Evolutionary conservation across 1,140 invertebrate genomes (phyloP).

Genomic region (Phenacoccus solenopsis): DNA sequence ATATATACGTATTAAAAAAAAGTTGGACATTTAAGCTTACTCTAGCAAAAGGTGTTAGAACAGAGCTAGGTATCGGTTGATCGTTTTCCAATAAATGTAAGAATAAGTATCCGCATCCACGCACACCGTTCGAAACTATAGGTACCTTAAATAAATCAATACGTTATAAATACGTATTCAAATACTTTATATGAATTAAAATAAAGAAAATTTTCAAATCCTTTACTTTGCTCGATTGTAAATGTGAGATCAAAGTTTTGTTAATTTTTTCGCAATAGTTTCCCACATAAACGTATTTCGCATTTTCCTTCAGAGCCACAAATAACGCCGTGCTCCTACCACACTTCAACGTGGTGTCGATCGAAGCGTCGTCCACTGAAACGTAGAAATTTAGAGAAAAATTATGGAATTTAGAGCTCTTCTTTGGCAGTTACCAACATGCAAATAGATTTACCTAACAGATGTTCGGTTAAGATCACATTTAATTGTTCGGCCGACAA

Average conservation of each 20-base stretch:
- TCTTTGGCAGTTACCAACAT: too few species aligned
- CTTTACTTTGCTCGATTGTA: constrained; percentile 48
- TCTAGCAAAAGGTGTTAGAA: constrained; percentile 66
- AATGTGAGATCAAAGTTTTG: constrained; percentile 49
- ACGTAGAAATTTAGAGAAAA: constrained; percentile 23
- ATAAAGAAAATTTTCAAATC: not conserved
- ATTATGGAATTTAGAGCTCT: too few species aligned
- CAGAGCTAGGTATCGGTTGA: constrained; percentile 45
- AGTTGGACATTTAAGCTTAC: constrained; percentile 40
- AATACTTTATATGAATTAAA: not conserved
- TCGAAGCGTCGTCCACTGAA: constrained; percentile 43
- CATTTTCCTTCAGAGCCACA: constrained; percentile 78
- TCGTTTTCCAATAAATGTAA: constrained; percentile 54
- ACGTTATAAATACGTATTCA: not conserved
- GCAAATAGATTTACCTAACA: constrained; percentile 48
- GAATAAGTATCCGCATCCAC: constrained; percentile 72
- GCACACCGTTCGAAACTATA: constrained; percentile 71
- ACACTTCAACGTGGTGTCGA: constrained; percentile 62
- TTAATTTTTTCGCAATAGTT: constrained; percentile 55
- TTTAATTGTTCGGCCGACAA: constrained; percentile 60
- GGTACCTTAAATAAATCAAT: constrained; percentile 30
- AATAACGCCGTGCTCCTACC: constrained; percentile 70
- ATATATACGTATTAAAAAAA: not conserved
- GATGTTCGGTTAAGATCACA: constrained; percentile 56
- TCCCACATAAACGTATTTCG: constrained; percentile 50